phyloP scores from a whole-genome alignment of 2,797 vertebrate genomes.

The Sylvilagus floridanus region DNA sequence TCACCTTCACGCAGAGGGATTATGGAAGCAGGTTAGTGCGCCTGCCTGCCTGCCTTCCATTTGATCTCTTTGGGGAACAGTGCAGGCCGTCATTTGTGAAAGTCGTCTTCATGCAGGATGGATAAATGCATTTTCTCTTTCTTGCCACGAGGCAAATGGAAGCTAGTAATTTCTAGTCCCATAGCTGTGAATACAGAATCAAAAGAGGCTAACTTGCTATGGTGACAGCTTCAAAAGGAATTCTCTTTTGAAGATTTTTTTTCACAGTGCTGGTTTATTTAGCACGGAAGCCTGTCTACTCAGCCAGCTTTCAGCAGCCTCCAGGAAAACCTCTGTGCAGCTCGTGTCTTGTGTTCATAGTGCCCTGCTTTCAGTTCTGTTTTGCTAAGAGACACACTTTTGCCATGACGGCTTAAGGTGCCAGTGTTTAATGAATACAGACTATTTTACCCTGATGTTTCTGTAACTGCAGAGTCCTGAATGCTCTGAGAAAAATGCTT shows the following conservation, averaged over 20 bases:
- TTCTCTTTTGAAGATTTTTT: constrained; percentile 67
- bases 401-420: background rate
- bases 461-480: background rate
- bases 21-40: constrained; percentile 41
- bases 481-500: background rate
- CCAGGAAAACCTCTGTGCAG: background rate
- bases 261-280: constrained; percentile 48
- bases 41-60: constrained; percentile 66
- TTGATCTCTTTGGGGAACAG: constrained; percentile 76
- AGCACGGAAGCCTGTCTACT: constrained; percentile 58
- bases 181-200: constrained; percentile 75
- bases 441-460: background rate
- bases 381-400: constrained; percentile 19
- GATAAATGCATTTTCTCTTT: constrained; percentile 78
- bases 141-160: constrained; percentile 75
- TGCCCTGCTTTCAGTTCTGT: background rate
- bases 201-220: constrained; percentile 69
- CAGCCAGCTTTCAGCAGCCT: constrained; percentile 54
- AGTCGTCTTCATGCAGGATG: constrained; percentile 65
- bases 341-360: background rate
- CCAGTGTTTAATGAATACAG: constrained; percentile 14
- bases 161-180: constrained; percentile 77
- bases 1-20: background rate
- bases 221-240: constrained; percentile 70
- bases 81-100: constrained; percentile 72